A percentile compares a stretch with the other conserved stretches of the same genome.
Conservation (phyloP, 2,113 vertebrate species). For the Stictonetta naevosa region DNA sequence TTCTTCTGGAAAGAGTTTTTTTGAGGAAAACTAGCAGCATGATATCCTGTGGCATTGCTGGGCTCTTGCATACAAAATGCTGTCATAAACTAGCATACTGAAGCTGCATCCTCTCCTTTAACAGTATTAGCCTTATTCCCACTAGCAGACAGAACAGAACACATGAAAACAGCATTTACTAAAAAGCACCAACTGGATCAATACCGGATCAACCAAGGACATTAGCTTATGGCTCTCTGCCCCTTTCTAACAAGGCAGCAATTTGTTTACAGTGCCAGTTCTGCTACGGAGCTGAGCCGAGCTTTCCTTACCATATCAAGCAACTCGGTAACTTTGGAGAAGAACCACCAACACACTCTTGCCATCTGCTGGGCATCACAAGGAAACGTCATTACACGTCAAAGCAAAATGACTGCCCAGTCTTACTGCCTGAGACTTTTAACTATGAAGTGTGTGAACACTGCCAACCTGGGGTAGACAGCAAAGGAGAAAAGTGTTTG, state of each 20-base stretch:
- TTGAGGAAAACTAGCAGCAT: neutral
- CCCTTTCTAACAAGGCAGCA: neutral
- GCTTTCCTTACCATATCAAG: conserved; percentile 69
- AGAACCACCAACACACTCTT: conserved; percentile 81
- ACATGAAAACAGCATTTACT: neutral
- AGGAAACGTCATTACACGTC: neutral
- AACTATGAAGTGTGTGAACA: rapidly evolving
- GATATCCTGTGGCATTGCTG: neutral
- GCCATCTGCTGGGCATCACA: conserved; percentile 84
- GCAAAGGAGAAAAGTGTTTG: neutral
- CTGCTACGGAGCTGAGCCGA: rapidly evolving
- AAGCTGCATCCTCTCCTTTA: neutral
- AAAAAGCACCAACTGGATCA: neutral
- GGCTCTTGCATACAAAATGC: neutral
- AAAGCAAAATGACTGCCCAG: neutral
- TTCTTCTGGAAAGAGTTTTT: neutral
- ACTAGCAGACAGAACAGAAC: neutral
- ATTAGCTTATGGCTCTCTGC: neutral
- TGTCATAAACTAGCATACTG: neutral
- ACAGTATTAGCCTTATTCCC: neutral
- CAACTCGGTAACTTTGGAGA: conserved; percentile 81
- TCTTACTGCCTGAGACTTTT: neutral
- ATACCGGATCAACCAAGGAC: neutral
- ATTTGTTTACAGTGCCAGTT: neutral
- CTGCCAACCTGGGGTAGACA: neutral